phyloP scores from a whole-genome alignment of 2,797 vertebrate species.

The Pseudochromis fuscus region DNA sequence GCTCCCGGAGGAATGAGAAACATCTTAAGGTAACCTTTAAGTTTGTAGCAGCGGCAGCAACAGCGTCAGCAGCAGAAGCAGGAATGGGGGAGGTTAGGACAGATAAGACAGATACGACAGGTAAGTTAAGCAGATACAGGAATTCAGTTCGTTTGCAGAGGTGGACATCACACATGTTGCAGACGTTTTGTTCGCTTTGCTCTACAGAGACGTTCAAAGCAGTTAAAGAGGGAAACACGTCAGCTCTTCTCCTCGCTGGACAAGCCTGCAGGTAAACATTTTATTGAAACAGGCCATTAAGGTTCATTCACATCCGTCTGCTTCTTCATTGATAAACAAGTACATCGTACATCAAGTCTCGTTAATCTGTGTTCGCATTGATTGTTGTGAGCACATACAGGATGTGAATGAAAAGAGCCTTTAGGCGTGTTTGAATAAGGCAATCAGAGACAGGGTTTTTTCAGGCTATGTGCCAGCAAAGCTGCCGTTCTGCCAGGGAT shows the following conservation, averaged over 20 bases:
- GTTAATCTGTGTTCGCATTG: not conserved
- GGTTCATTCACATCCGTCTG: constrained; percentile 59
- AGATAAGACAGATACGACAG: constrained; percentile 84
- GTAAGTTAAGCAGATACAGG: constrained; percentile 79
- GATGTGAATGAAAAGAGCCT: constrained; percentile 63
- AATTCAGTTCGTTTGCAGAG: constrained; percentile 79
- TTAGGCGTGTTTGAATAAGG: constrained; percentile 63
- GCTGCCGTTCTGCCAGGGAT: constrained; percentile 74
- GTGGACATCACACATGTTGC: constrained; percentile 77
- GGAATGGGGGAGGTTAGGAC: constrained; percentile 72
- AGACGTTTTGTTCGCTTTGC: constrained; percentile 69
- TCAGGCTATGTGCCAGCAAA: constrained; percentile 57
- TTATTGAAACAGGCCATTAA: constrained; percentile 60
- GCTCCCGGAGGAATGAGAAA: constrained; percentile 97
- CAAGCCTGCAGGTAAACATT: constrained; percentile 50
- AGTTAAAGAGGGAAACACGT: constrained; percentile 16
- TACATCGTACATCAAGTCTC: too few species aligned
- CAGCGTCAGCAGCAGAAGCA: constrained; percentile 50
- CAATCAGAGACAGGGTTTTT: constrained; percentile 9
- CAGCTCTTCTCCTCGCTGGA: constrained; percentile 30
- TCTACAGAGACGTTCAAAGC: constrained; percentile 58
- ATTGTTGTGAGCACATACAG: not conserved
- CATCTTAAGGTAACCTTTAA: constrained; percentile 99
- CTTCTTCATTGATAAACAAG: not conserved
- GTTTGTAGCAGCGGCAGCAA: constrained; percentile 61